Evolutionary conservation across 2,888 invertebrate species (phyloP), one percentile per base, ranked within the genome.

Genomic region (Petrolisthes manimaculis): DNA sequence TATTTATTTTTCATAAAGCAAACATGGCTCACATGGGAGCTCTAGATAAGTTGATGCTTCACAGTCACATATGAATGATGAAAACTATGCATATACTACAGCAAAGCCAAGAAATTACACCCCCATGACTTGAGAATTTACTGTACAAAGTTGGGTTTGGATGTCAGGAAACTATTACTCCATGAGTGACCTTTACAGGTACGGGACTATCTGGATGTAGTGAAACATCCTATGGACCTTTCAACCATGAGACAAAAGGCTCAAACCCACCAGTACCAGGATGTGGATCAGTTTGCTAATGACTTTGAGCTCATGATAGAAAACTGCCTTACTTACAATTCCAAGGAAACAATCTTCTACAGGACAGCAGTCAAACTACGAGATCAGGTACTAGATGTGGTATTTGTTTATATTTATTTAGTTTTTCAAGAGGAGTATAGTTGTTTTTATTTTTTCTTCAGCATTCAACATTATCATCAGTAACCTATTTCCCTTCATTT

Each of bases 291-390:
- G 61, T 95, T 99, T 92, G 97, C 97, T 92, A 94, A 94, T 0
- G 99, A 99, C 94, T 99, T 99, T 93, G 95, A 96, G 92, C 94
- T 99, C n/a, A 99, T 99, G 96, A 97, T 99, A 88, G 95, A 95
- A 91, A 99, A 99, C 93, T 99, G 99, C 92, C 94, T 98, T 92
- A 96, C 96, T 0, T 99, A 99, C 93, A 99, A 99, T 93, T 96
- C 97, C 91, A 97, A 97, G 92, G 98, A 98, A 92, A 98, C 98
- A 0, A 96, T 98, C 87, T 99, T 97, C 93, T 98, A 98, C 93
- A 95, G 96, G 86, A 96, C 97, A 2, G 98, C 97, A 0, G 94
- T 97, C 2, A 96, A 96, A 92, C 96, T 99, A 96, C 95, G 97
- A 71, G 98, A 98, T 92, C 97, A 93, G 92, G 93, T 93, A 89